These are phyloP conservation scores for Linnaemya tessellans DNA, from an alignment of 2,888 invertebrate genomes.

Conservation along the genomic window DNA sequence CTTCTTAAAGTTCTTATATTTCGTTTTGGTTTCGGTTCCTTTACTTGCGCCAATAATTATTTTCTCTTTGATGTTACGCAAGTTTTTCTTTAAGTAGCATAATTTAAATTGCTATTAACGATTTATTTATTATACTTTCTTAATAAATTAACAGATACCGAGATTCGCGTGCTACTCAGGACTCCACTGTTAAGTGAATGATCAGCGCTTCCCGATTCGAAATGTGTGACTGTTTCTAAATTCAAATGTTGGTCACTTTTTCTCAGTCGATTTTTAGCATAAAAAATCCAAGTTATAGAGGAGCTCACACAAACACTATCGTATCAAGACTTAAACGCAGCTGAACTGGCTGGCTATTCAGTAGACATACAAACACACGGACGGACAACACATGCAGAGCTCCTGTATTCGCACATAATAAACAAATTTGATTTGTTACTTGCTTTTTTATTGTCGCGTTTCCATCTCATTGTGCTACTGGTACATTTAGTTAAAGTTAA, in stretches of 20 bases:
- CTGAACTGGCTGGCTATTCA: conserved; percentile 27
- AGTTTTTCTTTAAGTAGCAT: conserved; percentile 57
- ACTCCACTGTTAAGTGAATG: conserved; percentile 75
- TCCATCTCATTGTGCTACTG: conserved; percentile 70
- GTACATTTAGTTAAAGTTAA: conserved; percentile 70
- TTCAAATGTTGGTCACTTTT: conserved; percentile 63
- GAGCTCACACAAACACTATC: conserved; percentile 28
- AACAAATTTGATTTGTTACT: conserved; percentile 61
- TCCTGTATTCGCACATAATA: conserved; percentile 54
- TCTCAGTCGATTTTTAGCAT: conserved; percentile 36
- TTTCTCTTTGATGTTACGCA: background rate
- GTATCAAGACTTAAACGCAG: conserved; percentile 51
- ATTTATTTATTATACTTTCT: conserved; percentile 30
- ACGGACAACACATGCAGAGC: conserved; percentile 19
- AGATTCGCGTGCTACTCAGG: conserved; percentile 75
- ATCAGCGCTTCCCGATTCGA: conserved; percentile 72
- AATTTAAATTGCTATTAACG: conserved; percentile 44
- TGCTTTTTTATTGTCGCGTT: conserved; percentile 61
- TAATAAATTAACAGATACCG: conserved; percentile 50
- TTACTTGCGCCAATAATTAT: background rate
- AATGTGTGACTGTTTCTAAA: conserved; percentile 61
- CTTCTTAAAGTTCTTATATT: background rate
- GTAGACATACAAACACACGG: conserved; percentile 15
- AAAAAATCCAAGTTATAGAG: conserved; percentile 55
- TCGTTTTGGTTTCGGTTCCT: background rate